These are phyloP conservation scores for Hepsetus odoe DNA, from an alignment of 2,113 vertebrate species.

Conservation along the genomic window DNA sequence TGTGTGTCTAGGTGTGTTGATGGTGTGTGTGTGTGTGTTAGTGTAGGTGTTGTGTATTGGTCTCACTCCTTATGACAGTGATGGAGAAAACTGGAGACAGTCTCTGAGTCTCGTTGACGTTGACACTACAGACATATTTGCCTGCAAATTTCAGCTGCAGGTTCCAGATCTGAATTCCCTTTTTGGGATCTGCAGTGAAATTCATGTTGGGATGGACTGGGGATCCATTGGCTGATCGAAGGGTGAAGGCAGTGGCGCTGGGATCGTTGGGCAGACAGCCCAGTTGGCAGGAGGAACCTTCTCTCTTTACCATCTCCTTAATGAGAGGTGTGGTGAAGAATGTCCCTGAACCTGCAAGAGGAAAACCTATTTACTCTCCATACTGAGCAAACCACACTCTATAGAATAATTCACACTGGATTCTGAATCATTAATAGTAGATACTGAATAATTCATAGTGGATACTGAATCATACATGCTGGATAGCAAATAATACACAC, in stretches of 20 bases:
- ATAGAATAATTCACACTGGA: neutral
- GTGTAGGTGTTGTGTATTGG: too few relatives aligned
- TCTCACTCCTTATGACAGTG: slow-evolving; percentile 75
- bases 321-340: slow-evolving; percentile 51
- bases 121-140: slow-evolving; percentile 73
- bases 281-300: slow-evolving; percentile 62
- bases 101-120: neutral
- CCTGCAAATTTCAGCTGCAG: slow-evolving; percentile 62
- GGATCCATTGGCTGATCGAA: slow-evolving; percentile 44
- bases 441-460: too few relatives aligned
- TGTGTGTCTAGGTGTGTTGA: neutral
- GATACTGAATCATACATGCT: too few relatives aligned
- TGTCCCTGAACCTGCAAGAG: neutral
- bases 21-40: too few relatives aligned
- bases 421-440: too few relatives aligned
- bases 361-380: neutral
- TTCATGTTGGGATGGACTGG: slow-evolving; percentile 60
- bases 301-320: neutral
- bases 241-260: slow-evolving; percentile 55
- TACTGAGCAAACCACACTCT: neutral
- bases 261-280: slow-evolving; percentile 70
- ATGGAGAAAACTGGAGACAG: slow-evolving; percentile 66
- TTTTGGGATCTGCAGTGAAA: slow-evolving; percentile 59
- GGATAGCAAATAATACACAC: too few relatives aligned
- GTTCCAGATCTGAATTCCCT: slow-evolving; percentile 75